These are phyloP conservation scores for Andrena chrysosceles DNA, from an alignment of 2,888 invertebrate species.

Conservation along the genomic window DNA sequence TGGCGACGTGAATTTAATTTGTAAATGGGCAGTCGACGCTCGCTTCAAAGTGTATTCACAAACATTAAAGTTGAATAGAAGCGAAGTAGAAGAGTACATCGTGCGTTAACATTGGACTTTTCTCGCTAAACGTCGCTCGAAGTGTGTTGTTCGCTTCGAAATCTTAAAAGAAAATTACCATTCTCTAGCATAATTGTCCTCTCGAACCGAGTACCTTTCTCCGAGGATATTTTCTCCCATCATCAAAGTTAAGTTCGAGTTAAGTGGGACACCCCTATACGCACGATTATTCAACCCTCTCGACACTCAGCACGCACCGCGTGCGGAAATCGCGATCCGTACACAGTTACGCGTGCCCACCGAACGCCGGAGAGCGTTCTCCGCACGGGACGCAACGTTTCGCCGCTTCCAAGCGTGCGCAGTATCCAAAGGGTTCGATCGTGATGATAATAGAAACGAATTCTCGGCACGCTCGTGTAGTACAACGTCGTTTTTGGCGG, in stretches of 20 bases:
- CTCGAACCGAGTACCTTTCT: background rate
- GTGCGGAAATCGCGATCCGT: background rate
- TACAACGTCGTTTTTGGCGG: constrained; percentile 34
- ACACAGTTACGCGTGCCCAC: background rate
- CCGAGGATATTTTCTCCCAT: background rate
- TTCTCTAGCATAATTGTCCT: background rate
- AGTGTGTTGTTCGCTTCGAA: too few relatives aligned
- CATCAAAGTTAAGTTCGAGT: background rate
- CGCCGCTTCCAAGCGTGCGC: background rate
- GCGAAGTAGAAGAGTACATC: too few relatives aligned
- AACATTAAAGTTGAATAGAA: too few relatives aligned
- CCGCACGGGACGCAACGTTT: background rate
- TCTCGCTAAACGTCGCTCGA: too few relatives aligned
- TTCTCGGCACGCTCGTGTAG: constrained; percentile 29
- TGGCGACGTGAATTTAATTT: too few relatives aligned
- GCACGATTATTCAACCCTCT: background rate
- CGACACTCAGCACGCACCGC: background rate
- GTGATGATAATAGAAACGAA: constrained; percentile 41
- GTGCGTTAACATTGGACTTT: too few relatives aligned
- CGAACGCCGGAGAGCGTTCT: background rate
- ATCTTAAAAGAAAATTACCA: background rate
- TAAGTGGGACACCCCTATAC: constrained; percentile 5
- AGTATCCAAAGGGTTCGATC: constrained; percentile 7
- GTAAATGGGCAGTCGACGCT: too few relatives aligned
- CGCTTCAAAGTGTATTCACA: too few relatives aligned